phyloP scores from a whole-genome alignment of 2,888 invertebrate genomes.

The Sinopyrophorus schimmeli region DNA sequence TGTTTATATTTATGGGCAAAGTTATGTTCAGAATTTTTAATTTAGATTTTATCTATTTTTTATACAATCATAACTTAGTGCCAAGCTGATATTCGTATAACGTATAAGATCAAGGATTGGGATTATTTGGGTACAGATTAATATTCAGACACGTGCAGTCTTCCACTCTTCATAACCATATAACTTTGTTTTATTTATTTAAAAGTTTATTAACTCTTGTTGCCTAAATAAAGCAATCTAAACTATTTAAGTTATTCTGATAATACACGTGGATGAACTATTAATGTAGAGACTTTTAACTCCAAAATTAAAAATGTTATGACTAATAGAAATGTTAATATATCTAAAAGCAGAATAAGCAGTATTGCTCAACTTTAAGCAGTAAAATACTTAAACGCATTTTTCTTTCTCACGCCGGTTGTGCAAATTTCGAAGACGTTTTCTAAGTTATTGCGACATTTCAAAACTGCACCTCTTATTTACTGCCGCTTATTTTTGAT shows the following conservation, averaged over 20 bases:
- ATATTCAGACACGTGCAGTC: conserved; percentile 13
- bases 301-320: conserved; percentile 4
- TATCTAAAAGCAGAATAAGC: conserved; percentile 4
- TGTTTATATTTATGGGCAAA: conserved; percentile 17
- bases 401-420: conserved; percentile 11
- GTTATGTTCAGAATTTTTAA: conserved; percentile 10
- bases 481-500: too few relatives aligned
- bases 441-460: conserved; percentile 10
- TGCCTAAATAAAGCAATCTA: too few relatives aligned
- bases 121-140: conserved; percentile 12
- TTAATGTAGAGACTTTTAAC: neutral
- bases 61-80: conserved; percentile 16
- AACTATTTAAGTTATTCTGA: too few relatives aligned
- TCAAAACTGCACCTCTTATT: conserved; percentile 5
- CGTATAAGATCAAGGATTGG: conserved; percentile 5
- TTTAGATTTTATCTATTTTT: conserved; percentile 7
- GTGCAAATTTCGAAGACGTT: conserved; percentile 12
- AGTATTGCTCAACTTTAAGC: conserved; percentile 5
- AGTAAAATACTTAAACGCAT: conserved; percentile 9
- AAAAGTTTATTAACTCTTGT: too few relatives aligned
- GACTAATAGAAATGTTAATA: neutral
- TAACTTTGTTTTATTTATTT: too few relatives aligned
- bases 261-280: conserved; percentile 7
- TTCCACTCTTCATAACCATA: too few relatives aligned
- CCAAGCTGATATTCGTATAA: conserved; percentile 15